A percentile compares a stretch with the other conserved stretches of the same genome.
Conservation (phyloP, 2,113 vertebrate species). For the Chlorocebus sabaeus region DNA sequence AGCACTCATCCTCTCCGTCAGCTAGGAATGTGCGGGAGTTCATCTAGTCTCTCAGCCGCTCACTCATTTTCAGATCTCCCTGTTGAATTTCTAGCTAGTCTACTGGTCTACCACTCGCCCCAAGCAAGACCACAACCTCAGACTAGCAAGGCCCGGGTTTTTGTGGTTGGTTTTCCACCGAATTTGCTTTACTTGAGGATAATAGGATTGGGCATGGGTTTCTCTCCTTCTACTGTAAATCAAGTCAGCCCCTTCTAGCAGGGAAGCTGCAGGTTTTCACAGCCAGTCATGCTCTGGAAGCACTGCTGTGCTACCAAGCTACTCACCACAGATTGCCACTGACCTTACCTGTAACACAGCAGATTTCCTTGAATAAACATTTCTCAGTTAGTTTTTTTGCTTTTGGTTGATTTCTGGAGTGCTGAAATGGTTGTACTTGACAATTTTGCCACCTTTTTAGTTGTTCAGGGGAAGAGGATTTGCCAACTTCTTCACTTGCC, state of each 20-base stretch:
- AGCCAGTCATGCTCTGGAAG: background rate
- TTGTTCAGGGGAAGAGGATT: background rate
- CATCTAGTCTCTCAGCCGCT: background rate
- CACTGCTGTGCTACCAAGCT: fast-evolving
- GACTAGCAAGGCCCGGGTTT: background rate
- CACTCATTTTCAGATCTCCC: background rate
- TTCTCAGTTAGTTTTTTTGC: background rate
- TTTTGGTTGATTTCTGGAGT: background rate
- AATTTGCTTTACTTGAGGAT: background rate
- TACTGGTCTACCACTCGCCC: background rate
- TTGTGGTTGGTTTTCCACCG: background rate
- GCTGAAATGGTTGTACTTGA: background rate
- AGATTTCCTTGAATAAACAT: background rate
- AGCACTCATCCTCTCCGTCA: background rate
- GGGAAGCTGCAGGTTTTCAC: background rate
- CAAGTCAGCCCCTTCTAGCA: background rate
- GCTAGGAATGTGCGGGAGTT: background rate
- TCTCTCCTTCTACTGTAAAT: background rate
- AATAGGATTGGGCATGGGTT: background rate
- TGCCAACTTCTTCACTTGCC: background rate
- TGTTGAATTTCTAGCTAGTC: background rate
- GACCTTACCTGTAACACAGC: background rate
- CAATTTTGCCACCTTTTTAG: background rate
- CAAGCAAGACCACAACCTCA: background rate
- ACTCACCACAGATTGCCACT: background rate